phyloP scores from a whole-genome alignment of 2,113 vertebrate species.

The Patagioenas fasciata region DNA sequence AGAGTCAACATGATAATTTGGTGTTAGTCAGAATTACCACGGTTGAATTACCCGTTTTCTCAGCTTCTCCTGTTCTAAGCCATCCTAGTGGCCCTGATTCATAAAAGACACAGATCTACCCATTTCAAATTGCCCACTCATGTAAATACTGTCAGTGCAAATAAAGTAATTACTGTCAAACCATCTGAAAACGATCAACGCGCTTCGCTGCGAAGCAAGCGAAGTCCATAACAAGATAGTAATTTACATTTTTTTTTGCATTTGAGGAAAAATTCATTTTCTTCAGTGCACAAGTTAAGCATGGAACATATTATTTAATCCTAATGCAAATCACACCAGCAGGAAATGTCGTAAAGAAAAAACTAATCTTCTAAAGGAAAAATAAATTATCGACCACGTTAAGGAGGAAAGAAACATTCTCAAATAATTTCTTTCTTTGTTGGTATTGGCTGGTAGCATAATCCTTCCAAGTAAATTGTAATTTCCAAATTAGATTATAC shows the following conservation, averaged over 20 bases:
- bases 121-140: conserved; percentile 21
- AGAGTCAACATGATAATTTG: conserved; percentile 39
- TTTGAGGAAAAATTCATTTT: conserved; percentile 63
- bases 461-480: conserved; percentile 80
- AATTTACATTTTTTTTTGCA: conserved; percentile 68
- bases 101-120: not conserved
- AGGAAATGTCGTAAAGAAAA: conserved; percentile 77
- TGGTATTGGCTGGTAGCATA: conserved; percentile 76
- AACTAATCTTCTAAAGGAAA: conserved; percentile 79
- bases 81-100: not conserved
- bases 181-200: conserved; percentile 67
- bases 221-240: conserved; percentile 55
- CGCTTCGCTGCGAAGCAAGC: not conserved
- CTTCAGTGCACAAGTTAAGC: conserved; percentile 48
- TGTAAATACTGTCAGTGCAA: conserved; percentile 57
- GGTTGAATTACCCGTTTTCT: conserved; percentile 15
- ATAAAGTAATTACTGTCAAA: conserved; percentile 40
- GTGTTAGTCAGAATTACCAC: conserved; percentile 18
- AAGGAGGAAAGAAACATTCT: conserved; percentile 76
- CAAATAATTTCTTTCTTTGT: conserved; percentile 75
- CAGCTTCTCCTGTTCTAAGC: conserved; percentile 30
- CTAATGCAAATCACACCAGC: conserved; percentile 76
- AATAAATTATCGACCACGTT: conserved; percentile 77
- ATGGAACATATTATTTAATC: conserved; percentile 80
- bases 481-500: conserved; percentile 81